phyloP scores from a whole-genome alignment of 2,797 vertebrate genomes.

The Alosa sapidissima region DNA sequence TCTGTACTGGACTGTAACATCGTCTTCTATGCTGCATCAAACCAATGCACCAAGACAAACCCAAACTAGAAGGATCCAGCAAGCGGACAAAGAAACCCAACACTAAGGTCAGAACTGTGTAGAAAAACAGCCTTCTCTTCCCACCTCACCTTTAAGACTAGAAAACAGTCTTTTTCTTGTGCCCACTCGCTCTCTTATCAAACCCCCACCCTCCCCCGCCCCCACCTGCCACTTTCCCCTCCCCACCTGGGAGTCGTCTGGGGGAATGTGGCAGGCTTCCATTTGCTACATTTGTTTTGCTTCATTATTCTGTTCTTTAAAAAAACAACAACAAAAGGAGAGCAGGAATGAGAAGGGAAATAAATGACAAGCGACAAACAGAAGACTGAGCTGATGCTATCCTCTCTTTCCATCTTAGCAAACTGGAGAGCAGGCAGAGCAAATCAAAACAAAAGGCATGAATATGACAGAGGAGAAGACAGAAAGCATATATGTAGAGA shows the following conservation, averaged over 20 bases:
- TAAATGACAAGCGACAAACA: conserved; percentile 38
- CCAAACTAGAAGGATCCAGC: conserved; percentile 36
- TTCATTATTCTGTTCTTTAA: conserved; percentile 46
- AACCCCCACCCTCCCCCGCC: conserved; percentile 33
- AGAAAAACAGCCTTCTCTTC: conserved; percentile 55
- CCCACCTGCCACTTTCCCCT: conserved; percentile 60
- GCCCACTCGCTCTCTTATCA: conserved; percentile 40
- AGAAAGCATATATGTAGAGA: conserved; percentile 58
- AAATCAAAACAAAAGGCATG: conserved; percentile 49
- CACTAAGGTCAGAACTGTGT: conserved; percentile 45
- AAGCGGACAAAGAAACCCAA: conserved; percentile 28
- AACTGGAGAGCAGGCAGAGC: conserved; percentile 45
- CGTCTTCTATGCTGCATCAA: conserved; percentile 51
- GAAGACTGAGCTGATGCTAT: background rate
- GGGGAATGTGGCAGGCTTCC: conserved; percentile 59
- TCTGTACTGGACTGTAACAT: conserved; percentile 71
- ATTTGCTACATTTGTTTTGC: conserved; percentile 75
- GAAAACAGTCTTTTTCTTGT: conserved; percentile 53
- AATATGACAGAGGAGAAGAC: conserved; percentile 42
- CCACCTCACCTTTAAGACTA: conserved; percentile 52
- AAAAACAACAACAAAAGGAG: conserved; percentile 36
- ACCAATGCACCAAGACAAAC: conserved; percentile 26
- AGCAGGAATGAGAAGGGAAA: background rate
- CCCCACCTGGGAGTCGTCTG: conserved; percentile 59
- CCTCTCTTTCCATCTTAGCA: conserved; percentile 48